These are phyloP conservation scores for Micrasema longulum DNA, from an alignment of 1,140 invertebrate species.

Conservation along the genomic window DNA sequence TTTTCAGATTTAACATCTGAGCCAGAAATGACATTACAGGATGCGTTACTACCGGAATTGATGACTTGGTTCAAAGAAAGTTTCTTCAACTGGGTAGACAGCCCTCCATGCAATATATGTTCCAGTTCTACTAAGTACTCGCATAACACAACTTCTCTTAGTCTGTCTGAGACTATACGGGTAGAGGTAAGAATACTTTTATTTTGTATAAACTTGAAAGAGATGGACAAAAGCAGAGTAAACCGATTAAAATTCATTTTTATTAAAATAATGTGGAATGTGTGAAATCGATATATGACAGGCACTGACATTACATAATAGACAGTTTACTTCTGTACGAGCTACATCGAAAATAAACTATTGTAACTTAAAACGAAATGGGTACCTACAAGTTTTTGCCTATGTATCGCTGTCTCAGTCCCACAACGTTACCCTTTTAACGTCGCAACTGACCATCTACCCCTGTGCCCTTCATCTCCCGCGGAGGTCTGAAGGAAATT, in stretches of 20 bases:
- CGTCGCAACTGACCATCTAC: no score
- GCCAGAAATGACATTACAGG: constrained; percentile 72
- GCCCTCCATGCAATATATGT: constrained; percentile 79
- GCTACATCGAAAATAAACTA: background rate
- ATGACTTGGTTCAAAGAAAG: constrained; percentile 91
- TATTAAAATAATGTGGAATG: background rate
- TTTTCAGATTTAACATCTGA: constrained; percentile 60
- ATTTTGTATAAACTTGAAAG: no score
- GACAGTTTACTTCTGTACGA: background rate
- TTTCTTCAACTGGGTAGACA: constrained; percentile 94
- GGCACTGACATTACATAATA: background rate
- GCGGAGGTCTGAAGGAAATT: no score
- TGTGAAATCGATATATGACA: no score
- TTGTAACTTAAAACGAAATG: background rate
- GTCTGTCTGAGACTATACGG: constrained; percentile 65
- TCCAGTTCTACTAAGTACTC: constrained; percentile 64
- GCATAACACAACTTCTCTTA: constrained; percentile 56
- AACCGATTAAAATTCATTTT: background rate
- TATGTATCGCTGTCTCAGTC: no score
- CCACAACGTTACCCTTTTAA: no score
- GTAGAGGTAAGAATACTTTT: constrained; percentile 71
- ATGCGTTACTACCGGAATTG: constrained; percentile 84
- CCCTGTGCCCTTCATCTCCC: no score
- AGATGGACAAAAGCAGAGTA: no score
- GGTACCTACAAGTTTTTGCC: no score